Conservation (phyloP, 37 sponge, comb jelly and placozoan species). For the Bolinopsis microptera region DNA sequence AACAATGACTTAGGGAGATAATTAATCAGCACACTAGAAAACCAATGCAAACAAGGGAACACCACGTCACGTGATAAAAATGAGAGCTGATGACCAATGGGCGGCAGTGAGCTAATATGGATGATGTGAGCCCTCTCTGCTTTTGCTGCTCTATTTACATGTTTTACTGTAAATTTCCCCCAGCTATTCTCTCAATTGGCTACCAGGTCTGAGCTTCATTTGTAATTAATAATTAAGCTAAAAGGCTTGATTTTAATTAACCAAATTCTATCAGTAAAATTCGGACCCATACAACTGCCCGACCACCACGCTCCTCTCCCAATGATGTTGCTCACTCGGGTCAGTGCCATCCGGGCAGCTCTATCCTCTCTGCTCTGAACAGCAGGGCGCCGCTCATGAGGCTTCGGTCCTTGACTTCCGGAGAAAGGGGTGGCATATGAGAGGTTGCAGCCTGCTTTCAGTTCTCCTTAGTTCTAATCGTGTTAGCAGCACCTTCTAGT, state of each 20-base stretch:
- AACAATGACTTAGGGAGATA: not conserved
- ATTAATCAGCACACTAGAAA: not conserved
- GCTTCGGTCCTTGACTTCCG: not conserved
- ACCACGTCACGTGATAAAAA: not conserved
- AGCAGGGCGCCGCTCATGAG: not conserved
- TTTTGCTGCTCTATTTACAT: not conserved
- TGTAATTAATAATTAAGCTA: slow-evolving; percentile 2
- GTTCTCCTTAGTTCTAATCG: too few species aligned
- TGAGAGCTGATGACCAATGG: not conserved
- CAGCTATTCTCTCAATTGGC: not conserved
- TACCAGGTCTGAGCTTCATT: not conserved
- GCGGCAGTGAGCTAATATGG: not conserved
- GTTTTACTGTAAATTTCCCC: not conserved
- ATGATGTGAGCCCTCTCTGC: not conserved
- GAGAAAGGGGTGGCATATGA: too few species aligned
- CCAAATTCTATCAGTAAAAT: slow-evolving; percentile 30
- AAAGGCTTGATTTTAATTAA: slow-evolving; percentile 31
- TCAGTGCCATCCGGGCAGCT: not conserved
- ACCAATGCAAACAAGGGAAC: not conserved
- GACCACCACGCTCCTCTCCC: not conserved
- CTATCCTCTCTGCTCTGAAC: not conserved
- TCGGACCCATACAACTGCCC: slow-evolving; percentile 8
- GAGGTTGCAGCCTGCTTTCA: too few species aligned
- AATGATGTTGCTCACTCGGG: not conserved
- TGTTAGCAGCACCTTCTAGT: too few species aligned